Base-by-base conservation (phyloP, 2,888 invertebrate genomes). In the Eretmocerus hayati region DNA sequence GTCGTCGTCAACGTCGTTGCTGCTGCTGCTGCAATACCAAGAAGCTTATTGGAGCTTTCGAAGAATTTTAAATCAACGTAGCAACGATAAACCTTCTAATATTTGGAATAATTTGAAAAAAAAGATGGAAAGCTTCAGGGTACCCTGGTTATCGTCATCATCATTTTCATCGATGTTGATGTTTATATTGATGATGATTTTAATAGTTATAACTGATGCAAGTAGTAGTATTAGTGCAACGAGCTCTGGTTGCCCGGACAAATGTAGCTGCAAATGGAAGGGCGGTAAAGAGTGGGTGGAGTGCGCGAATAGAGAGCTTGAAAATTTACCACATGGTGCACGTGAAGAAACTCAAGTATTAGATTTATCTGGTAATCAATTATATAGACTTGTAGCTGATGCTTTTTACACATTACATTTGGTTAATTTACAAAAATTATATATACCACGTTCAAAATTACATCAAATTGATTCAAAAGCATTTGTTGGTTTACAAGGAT, bases 201-300 rank as follows among this genome's bases (percentile, higher is more conserved):
- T n/a, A n/a, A n/a, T n/a, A n/a, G n/a, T n/a, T n/a, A n/a, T n/a
- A n/a, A n/a, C n/a, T n/a, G n/a, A n/a, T n/a, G n/a, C n/a, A n/a
- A n/a, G n/a, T n/a, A n/a, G n/a, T n/a, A n/a, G n/a, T n/a, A n/a
- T n/a, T n/a, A n/a, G n/a, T n/a, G n/a, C n/a, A n/a, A n/a, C n/a
- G n/a, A 11, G 26, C 26, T 26, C 5, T 15, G 22, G 22, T 13
- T 91, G 90, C 67, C 90, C 90, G 21, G 74, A 79, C 30, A 80
- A 82, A 57, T 93, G 92, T 72, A 77, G 81, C 48, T 93, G 93
- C 77, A 90, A 90, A 70, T 92, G 92, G 92, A 91, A 90, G 72
- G 85, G 86, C 65, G 92, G 92, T 40, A 93, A 93, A 66, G 85
- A 90, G 67, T 87, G 88, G 58, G 90, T 90, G 42, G 90, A 92